Evolutionary conservation across 1,140 invertebrate species (phyloP), one percentile per base, ranked within the genome.

Genomic region (Rhyacophila brunnea): DNA sequence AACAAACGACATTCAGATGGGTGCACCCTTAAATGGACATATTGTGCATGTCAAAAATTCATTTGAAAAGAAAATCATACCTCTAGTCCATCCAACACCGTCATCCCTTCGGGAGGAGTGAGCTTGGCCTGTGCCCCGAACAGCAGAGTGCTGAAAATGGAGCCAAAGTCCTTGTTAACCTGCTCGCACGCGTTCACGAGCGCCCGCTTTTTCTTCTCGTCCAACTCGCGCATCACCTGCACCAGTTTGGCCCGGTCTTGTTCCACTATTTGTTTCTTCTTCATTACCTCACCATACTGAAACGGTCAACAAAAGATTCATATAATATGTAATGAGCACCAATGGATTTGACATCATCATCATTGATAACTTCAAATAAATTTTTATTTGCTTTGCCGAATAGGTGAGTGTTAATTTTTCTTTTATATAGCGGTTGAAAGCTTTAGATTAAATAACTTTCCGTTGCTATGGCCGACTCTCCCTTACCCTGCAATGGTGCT

Each of bases 91-190:
- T 95, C 87, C 0, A 92, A 77, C 2, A 96, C 86, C 6, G 83
- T 83, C 49, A 84, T 81, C 11, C 87, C 87, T 40, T 85, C 83
- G 0, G 89, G 87, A 9, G 94, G 90, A 60, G 85, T 81, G 1
- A 99, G 81, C 72, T 90, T 89, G 0, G 95, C 95, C 60, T 89
- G 81, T 0, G 95, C 89, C 7, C 95, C 95, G 9, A 95, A 93
- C 49, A 99, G 77, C 43, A 99, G 80, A 0, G 90, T 91, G 58
- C 86, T 87, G 73, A 99, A 99, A 69, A 99, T 99, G 1, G 91
- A 91, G n/a, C 92, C 93, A 78, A 99, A 99, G 79, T 99, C 95
- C 70, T 87, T 79, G 62, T 91, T 91, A 0, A 94, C 88, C 69
- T 91, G 86, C 65, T 88, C 82, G 81, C 91, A 95, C 3, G 95